Base-by-base conservation (phyloP, 92 coral and sea anemone species). In the Montipora capitata region DNA sequence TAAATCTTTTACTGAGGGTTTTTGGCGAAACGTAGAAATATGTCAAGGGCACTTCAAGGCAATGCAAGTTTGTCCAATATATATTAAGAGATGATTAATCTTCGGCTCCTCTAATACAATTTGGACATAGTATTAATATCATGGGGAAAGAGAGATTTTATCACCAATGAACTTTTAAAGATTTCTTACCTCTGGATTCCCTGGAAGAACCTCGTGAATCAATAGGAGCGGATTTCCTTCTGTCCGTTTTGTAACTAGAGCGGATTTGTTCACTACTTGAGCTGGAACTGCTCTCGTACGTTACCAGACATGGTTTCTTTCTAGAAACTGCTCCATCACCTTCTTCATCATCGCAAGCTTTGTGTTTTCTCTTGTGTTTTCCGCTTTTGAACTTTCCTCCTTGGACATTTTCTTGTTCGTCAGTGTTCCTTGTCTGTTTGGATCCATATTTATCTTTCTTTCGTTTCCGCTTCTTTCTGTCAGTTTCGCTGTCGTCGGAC, bases 271-370 rank as follows among this genome's bases (percentile, higher is more conserved):
- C 87, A 58, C 61, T 52, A 44, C 20, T 42, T 18, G 82, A 45
- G 2, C 79, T 83, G 38, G 89, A 83, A 51, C 95, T 92, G 69
- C 94, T 96, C 57, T 82, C 90, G 44, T 93, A 87, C 40, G 92
- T 87, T 58, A 91, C 94, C 44, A 94, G 93, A 13, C 92, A 77
- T 8, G 92, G 92, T 11, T 63, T 89, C 64, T 91, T 91, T 52
- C 88, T 94, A 13, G 70, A 42, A 51, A 40, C 70, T 7, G 69
- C 91, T 7, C 68, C 48, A 15, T 18, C 10, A 27, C 35, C 35
- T 3, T 4, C 54, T 2, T 78, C 59, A 43, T 78, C 58, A 18
- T 42, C 20, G 20, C 17, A 1, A 67, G 27, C 78, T 49, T 63
- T 78, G 66, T 39, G 83, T 77, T 93, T 92, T 66, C 79, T 92